Percentiles rank a stretch among this genome's conserved stretches.
These are phyloP conservation scores for Rissa tridactyla DNA, from an alignment of 2,113 vertebrate species.

Conservation along the genomic window DNA sequence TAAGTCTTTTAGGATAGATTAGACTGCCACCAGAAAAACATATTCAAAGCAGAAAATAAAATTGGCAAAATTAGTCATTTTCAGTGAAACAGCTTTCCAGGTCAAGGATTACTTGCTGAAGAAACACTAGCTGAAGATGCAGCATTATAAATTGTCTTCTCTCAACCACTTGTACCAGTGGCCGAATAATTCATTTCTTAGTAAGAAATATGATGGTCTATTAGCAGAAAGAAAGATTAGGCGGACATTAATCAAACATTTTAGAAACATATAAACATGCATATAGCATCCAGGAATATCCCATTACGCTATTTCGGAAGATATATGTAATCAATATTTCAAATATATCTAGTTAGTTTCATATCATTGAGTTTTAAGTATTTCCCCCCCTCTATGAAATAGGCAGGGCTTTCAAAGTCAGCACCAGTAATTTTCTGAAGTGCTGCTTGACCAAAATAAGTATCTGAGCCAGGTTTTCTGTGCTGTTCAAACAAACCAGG, in stretches of 20 bases:
- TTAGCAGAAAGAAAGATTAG: conserved; percentile 72
- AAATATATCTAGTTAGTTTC: conserved; percentile 32
- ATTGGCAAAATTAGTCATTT: conserved; percentile 66
- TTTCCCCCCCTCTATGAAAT: background rate
- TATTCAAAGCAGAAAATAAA: conserved; percentile 60
- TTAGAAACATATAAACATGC: conserved; percentile 37
- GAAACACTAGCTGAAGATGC: conserved; percentile 52
- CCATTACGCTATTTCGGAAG: conserved; percentile 7
- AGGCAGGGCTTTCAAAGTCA: background rate
- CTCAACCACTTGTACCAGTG: conserved; percentile 57
- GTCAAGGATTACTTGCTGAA: conserved; percentile 60
- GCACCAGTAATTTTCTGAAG: conserved; percentile 15
- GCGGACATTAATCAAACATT: conserved; percentile 72
- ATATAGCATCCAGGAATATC: conserved; percentile 15
- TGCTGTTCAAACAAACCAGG: background rate
- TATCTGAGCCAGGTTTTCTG: background rate
- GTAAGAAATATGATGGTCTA: conserved; percentile 69
- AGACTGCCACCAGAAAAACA: conserved; percentile 50
- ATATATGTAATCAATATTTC: conserved; percentile 61
- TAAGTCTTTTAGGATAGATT: conserved; percentile 51
- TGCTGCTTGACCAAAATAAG: background rate
- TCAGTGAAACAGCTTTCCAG: conserved; percentile 47
- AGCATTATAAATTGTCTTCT: conserved; percentile 70
- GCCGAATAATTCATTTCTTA: conserved; percentile 62
- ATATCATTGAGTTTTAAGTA: background rate